Conservation (phyloP, 2,113 vertebrate genomes). For the Poicephalus meyeri region DNA sequence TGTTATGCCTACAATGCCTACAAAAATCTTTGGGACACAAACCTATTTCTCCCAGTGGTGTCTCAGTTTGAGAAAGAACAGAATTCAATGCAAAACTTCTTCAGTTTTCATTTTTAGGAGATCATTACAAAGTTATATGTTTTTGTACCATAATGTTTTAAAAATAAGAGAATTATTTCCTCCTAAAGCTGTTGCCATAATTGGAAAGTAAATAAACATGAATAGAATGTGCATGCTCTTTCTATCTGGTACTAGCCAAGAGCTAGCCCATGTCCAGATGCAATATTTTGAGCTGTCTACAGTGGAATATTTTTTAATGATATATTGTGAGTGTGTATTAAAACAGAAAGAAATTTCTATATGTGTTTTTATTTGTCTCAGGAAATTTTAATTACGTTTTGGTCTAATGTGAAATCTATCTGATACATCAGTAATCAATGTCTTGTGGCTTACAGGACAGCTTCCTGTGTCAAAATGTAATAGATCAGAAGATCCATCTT, state of each 20-base stretch:
- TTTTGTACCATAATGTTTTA: neutral
- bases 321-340: neutral
- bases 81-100: neutral
- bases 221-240: neutral
- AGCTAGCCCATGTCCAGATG: neutral
- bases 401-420: constrained; percentile 19
- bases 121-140: neutral
- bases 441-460: constrained; percentile 13
- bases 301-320: neutral
- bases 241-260: neutral
- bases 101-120: neutral
- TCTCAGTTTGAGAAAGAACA: neutral
- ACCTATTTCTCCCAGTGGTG: neutral
- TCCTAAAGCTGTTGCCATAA: neutral
- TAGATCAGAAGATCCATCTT: neutral
- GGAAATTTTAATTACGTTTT: constrained; percentile 20
- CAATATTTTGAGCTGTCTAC: neutral
- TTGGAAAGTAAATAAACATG: neutral
- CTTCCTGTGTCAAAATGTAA: constrained; percentile 32
- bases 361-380: neutral
- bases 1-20: neutral
- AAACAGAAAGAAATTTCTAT: neutral
- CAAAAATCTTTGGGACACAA: neutral
- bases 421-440: neutral
- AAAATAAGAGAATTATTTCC: neutral